Percentiles rank a stretch among this genome's conserved stretches.
phyloP scores from a whole-genome alignment of 2,113 vertebrate species.

The Elgaria multicarinata region DNA sequence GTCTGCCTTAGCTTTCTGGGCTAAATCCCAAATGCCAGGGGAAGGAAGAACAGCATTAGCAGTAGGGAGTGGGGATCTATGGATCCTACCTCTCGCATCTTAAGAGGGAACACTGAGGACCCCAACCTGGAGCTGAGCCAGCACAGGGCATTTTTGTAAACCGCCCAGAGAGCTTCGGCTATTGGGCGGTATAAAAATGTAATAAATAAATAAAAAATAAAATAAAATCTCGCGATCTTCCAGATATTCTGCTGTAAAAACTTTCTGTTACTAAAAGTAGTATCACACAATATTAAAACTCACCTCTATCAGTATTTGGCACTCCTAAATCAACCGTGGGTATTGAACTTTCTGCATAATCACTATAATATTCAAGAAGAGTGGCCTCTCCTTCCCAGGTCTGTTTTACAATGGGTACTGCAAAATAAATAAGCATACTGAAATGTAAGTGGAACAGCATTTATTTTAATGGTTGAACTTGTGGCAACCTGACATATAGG shows the following conservation, averaged over 20 bases:
- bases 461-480: neutral
- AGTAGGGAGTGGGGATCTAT: neutral
- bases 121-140: neutral
- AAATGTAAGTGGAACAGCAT: neutral
- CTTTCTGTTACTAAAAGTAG: neutral
- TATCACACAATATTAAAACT: slow-evolving; percentile 46
- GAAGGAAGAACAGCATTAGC: neutral
- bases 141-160: neutral
- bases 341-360: slow-evolving; percentile 87
- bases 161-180: too few relatives aligned
- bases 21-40: neutral
- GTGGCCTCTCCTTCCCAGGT: slow-evolving; percentile 92
- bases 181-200: too few relatives aligned
- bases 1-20: neutral
- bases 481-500: neutral
- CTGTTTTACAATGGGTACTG: slow-evolving; percentile 96
- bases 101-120: neutral
- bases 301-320: slow-evolving; percentile 96
- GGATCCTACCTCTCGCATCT: neutral
- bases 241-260: neutral
- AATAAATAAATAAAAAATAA: too few relatives aligned
- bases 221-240: too few relatives aligned
- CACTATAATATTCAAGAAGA: slow-evolving; percentile 93
- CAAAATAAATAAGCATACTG: slow-evolving; percentile 39
- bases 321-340: slow-evolving; percentile 91